Conservation (phyloP, 2,113 vertebrate species). For the Tinamus guttatus region DNA sequence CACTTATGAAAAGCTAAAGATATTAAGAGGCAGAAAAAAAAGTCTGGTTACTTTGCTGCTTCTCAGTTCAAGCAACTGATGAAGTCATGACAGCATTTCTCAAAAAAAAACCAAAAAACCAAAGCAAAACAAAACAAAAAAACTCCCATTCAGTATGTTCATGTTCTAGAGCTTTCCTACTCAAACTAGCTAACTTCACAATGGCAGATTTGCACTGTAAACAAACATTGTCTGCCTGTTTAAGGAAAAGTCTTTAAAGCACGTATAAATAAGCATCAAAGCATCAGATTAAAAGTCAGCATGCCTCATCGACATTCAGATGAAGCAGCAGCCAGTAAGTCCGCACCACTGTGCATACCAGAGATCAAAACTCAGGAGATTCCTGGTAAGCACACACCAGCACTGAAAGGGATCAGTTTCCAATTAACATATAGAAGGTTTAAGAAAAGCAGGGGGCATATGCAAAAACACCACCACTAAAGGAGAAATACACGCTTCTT, state of each 20-base stretch:
- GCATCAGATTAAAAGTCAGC: not conserved
- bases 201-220: not conserved
- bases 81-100: not conserved
- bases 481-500: not conserved
- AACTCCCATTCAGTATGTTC: not conserved
- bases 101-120: too few relatives aligned
- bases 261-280: not conserved
- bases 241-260: not conserved
- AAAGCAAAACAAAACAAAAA: not conserved
- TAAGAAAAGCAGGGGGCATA: not conserved
- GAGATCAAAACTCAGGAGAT: not conserved
- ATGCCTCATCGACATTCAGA: not conserved
- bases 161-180: not conserved
- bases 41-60: fast-evolving
- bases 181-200: not conserved
- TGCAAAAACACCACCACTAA: not conserved
- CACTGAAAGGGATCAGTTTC: not conserved
- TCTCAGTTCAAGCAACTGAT: not conserved
- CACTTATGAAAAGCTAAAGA: not conserved
- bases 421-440: not conserved
- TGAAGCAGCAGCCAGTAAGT: not conserved
- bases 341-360: not conserved
- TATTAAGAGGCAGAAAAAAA: not conserved
- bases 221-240: not conserved
- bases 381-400: not conserved